Evolutionary conservation across 1,140 invertebrate genomes (phyloP), one percentile per base, ranked within the genome.

Genomic region (Tribolium castaneum): DNA sequence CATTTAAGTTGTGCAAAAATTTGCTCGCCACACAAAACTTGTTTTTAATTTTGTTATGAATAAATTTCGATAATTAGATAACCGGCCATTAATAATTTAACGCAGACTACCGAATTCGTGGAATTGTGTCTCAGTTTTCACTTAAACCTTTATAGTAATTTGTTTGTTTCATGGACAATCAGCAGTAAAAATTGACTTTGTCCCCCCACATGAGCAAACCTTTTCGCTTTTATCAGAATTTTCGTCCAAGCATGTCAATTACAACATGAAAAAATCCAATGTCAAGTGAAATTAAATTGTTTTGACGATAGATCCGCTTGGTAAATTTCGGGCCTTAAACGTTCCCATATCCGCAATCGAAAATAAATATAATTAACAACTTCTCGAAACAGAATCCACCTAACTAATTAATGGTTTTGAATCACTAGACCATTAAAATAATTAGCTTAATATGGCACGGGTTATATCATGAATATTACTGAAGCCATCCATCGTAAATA

Each of bases 391-490:
- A 59, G 54, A 66, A 66, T 35, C 59, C 59, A 66, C 59, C 59
- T 66, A 34, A 5, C 59, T 66, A 66, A 66, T 66, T 66, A 66
- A 66, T 35, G 59, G 59, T 66, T 35, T 66, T 66, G 19, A 66
- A 66, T 66, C 59, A 66, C 59, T 66, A 66, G 59, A 66, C 59
- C 59, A 66, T 66, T 66, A 66, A 66, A 66, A 66, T 66, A 66
- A 66, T 66, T 66, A 66, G 59, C 59, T 66, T 66, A 66, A 66
- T 66, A 66, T 66, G 59, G 59, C 59, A 66, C 59, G 59, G 30
- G 59, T 66, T 66, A 66, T 66, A 66, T 66, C 59, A 66, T 66
- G 59, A 66, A 66, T 66, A 66, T 66, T 66, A 66, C 59, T 35
- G 59, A 66, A 66, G 59, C 59, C 59, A 66, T 66, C 30, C 59